Evolutionary conservation across 1,140 invertebrate genomes (phyloP).

Genomic region (Chionoecetes opilio): DNA sequence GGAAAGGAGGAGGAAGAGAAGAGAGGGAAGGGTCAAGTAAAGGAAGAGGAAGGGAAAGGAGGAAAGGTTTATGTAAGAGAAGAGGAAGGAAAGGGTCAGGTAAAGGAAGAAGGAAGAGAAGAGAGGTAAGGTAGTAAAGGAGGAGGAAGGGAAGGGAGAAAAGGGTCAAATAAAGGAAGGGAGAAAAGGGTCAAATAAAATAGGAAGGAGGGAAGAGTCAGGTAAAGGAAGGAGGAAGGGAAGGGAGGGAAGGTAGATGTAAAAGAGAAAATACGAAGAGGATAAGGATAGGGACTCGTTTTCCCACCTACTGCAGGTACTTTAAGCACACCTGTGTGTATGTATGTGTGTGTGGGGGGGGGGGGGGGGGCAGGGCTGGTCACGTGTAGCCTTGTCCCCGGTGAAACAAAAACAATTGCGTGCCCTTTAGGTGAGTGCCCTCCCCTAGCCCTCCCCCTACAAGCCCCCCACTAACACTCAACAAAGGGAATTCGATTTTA

Average conservation of each 20-base stretch:
- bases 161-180: neutral
- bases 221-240: neutral
- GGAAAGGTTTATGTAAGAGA: too few relatives aligned
- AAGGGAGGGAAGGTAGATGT: neutral
- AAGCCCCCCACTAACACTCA: too few relatives aligned
- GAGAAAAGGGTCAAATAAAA: neutral
- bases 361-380: neutral
- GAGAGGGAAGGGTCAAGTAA: too few relatives aligned
- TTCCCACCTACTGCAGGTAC: too few relatives aligned
- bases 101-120: neutral
- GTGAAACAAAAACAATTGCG: neutral
- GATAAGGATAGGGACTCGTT: too few relatives aligned
- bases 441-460: too few relatives aligned
- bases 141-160: neutral
- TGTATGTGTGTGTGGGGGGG: too few relatives aligned
- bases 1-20: too few relatives aligned
- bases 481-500: constrained; percentile 3
- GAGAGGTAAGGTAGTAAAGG: neutral
- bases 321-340: too few relatives aligned
- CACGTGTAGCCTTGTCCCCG: neutral
- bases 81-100: neutral
- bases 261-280: neutral
- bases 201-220: neutral
- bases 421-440: neutral
- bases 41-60: too few relatives aligned